Evolutionary conservation across 2,888 invertebrate species (phyloP).

Genomic region (Perizoma flavofasciatum): DNA sequence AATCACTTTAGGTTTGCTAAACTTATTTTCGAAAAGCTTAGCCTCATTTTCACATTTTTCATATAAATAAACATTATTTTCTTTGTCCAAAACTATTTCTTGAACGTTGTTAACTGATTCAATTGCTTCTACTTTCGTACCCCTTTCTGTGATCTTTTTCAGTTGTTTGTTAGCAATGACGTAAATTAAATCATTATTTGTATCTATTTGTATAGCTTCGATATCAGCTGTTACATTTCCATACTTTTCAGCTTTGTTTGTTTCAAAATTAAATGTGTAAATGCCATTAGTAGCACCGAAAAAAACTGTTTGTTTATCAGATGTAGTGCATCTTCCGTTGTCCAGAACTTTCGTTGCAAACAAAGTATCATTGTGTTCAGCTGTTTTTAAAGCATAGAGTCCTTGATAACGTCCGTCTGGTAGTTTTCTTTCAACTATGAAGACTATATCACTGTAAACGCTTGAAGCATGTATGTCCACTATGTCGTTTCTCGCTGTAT

Average conservation of each 20-base stretch:
- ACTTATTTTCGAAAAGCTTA: slow-evolving; percentile 6
- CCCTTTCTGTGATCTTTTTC: slow-evolving; percentile 18
- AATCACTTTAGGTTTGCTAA: slow-evolving; percentile 21
- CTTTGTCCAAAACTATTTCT: slow-evolving; percentile 15
- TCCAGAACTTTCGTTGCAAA: slow-evolving; percentile 13
- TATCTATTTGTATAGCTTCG: slow-evolving; percentile 18
- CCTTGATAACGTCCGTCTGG: slow-evolving; percentile 2
- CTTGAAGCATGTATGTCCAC: slow-evolving; percentile 10
- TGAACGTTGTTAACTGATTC: slow-evolving; percentile 11
- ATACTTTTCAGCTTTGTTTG: slow-evolving; percentile 11
- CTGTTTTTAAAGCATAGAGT: slow-evolving; percentile 7
- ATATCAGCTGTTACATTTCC: slow-evolving; percentile 23
- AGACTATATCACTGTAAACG: neutral
- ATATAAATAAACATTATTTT: slow-evolving; percentile 15
- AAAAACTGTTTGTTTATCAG: slow-evolving; percentile 18
- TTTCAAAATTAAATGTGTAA: slow-evolving; percentile 20
- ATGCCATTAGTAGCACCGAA: slow-evolving; percentile 21
- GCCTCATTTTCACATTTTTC: slow-evolving; percentile 1
- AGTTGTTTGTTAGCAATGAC: slow-evolving; percentile 16
- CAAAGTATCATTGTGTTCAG: neutral
- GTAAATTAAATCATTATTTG: slow-evolving; percentile 17
- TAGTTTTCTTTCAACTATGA: slow-evolving; percentile 10
- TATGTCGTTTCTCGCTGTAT: slow-evolving; percentile 10
- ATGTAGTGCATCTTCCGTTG: slow-evolving; percentile 14
- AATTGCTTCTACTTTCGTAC: slow-evolving; percentile 12